phyloP scores from a whole-genome alignment of 2,797 vertebrate genomes.

The Gallinago nigripennis region DNA sequence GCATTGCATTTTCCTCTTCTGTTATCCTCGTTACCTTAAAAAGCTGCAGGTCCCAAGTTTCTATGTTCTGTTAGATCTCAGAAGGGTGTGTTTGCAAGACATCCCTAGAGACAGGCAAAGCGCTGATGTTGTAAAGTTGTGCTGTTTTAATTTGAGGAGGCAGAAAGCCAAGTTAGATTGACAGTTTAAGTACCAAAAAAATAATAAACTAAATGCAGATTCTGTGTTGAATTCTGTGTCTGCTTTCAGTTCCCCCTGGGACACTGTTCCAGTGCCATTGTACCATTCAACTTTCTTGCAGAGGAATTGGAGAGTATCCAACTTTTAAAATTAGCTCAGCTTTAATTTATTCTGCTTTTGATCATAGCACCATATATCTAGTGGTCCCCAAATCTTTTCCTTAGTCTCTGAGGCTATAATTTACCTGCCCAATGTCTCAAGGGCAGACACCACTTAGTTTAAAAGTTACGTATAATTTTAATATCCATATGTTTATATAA shows the following conservation, averaged over 20 bases:
- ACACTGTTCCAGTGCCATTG: constrained; percentile 47
- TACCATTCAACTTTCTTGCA: neutral
- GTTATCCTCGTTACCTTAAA: neutral
- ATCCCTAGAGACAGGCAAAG: neutral
- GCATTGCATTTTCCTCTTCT: neutral
- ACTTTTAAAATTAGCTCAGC: constrained; percentile 45
- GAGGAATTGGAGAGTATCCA: constrained; percentile 37
- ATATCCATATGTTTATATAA: constrained; percentile 26
- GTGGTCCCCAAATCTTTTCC: neutral
- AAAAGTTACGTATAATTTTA: neutral
- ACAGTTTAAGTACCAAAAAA: constrained; percentile 11
- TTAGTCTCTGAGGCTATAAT: constrained; percentile 26
- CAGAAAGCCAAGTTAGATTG: constrained; percentile 33
- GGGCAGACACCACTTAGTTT: constrained; percentile 21
- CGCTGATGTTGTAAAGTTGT: neutral
- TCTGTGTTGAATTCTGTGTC: constrained; percentile 2
- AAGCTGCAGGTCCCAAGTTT: neutral
- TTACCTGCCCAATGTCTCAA: constrained; percentile 24
- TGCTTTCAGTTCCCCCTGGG: constrained; percentile 26
- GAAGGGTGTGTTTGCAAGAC: neutral
- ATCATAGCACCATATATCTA: constrained; percentile 13
- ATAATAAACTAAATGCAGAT: constrained; percentile 44
- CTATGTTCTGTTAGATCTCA: neutral
- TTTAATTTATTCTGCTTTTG: constrained; percentile 66
- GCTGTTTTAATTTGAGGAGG: constrained; percentile 39